Evolutionary conservation across 2,797 vertebrate species (phyloP), one percentile per base, ranked within the genome.

Genomic region (Enteromius viviparus): DNA sequence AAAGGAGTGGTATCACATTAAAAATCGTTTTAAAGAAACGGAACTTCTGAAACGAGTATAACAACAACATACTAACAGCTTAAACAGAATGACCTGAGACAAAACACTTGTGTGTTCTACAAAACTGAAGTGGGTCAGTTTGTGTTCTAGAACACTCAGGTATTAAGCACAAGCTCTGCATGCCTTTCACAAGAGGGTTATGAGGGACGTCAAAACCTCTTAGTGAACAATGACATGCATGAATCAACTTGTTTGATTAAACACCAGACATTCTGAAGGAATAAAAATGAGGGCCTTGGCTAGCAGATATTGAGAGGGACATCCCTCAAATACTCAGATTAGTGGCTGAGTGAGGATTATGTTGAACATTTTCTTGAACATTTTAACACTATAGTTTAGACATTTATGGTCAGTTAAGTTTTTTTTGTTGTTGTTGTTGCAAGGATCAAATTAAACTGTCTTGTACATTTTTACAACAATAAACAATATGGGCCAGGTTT

Each of bases 201-300:
- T 1, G 6, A 62, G n/a, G 58, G 51, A 70, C 5, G 15, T 47
- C 37, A 49, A 40, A 77, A 49, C 40, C 5, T 15, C 65, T 42
- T 60, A 55, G 40, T 70, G 12, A 77, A 70, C 81, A 69, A 70
- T 49, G 42, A 62, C 6, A 8, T 26, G 75, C 65, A 74, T 51
- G 80, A 81, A 64, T 74, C 80, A 74, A 21, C 70, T 51, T 19
- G 29, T 74, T 17, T 64, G 55, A 62, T 81, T 60, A 47, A 70
- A 71, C 66, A 60, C 12, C 21, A 45, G 51, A 40, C n/a, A 66
- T 51, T 66, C 26, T 82, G 32, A 19, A 32, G 37, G 47, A 76
- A 53, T 42, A 32, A 66, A 82, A 17, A 53, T 40, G 21, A 70
- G 34, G 34, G 26, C 2, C 5, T 1, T 70, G 23, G 53, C 45